Base-by-base conservation (phyloP, 2,797 vertebrate genomes). In the Potorous gilbertii region DNA sequence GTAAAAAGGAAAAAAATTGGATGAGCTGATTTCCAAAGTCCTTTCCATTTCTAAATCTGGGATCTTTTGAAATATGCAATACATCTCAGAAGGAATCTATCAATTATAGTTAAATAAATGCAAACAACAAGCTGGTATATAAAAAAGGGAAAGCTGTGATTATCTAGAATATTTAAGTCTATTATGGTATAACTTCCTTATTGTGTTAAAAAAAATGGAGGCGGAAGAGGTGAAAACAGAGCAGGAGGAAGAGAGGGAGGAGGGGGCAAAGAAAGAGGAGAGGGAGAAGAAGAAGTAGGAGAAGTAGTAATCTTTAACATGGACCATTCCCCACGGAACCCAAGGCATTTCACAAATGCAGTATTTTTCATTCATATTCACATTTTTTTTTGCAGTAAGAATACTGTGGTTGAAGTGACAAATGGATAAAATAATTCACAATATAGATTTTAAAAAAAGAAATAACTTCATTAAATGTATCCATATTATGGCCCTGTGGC, bases 301-400 rank as follows among this genome's bases (percentile, higher is more conserved):
- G 94, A 93, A 46, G 34, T 81, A 91, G 40, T 50, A 46, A 89
- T 9, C 14, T 56, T 87, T 81, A 90, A 90, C 5, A 46, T 81
- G 74, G 24, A 50, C 10, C 24, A 50, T 50, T 87, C n/a, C 40
- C 74, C 59, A 95, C 91, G 31, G 62, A 74, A 93, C 92, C 93
- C 31, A 90, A 91, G 9, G 54, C 90, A 95, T 95, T 93, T 92
- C 3, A 91, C 5, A 55, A 56, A 40, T 55, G 46, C 55, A 50
- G 81, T 90, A 92, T 93, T 91, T 57, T 94, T 55, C 57, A 92
- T 40, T 92, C 92, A 87, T 56, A 27, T 92, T 95, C 94, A 96
- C 27, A 74, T 34, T 87, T 96, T 92, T 54, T 66, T 92, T 54
- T 66, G 46, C 24, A 62, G 34, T 66, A 66, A 66, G 59, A 92